Base-by-base conservation (phyloP, 2,888 invertebrate species). In the Tenthredo scrophulariae region DNA sequence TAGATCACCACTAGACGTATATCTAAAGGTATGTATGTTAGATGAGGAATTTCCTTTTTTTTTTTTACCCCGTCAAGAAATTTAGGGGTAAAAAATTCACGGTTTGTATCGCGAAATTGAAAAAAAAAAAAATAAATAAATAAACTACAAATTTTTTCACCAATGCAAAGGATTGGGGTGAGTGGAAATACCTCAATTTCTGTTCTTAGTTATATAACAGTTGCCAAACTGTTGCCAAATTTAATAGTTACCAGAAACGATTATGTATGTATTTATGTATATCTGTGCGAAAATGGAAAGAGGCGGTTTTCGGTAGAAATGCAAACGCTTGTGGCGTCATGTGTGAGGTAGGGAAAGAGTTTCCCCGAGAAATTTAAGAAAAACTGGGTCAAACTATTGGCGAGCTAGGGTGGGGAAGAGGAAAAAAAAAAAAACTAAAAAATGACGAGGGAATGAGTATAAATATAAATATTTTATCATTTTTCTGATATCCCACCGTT, bases 331-430 rank as follows among this genome's bases (percentile, higher is more conserved):
- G 29, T 50, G 54, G 22, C 79, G 54, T 46, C 29, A 54, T 26
- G 18, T 43, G 79, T 77, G 40, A 22, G 10, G 26, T 46, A 50
- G 33, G 22, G 15, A 29, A 79, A 54, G 33, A 79, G 26, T 79
- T 79, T 33, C 6, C 9, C 7, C 85, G n/a, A 86, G 86, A 87
- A 87, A 89, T 89, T 87, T 86, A 86, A 86, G 82, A 86, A 88
- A 88, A 89, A 89, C 86, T 89, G 74, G 89, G 89, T 87, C 79
- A 33, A 79, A 54, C 79, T 33, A 26, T 7, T 37, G 65, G 58
- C 26, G 37, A 85, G 75, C 87, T 88, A 88, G 37, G n/a, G n/a
- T 70, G 18, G 54, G 7, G 50, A 33, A 50, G 29, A 50, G 7
- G 7, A 37, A 37, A 7, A 37, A 1, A 37, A 37, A 37, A 37